Evolutionary conservation across 2,113 vertebrate genomes (phyloP), one percentile per base, ranked within the genome.

Genomic region (Merops nubicus): DNA sequence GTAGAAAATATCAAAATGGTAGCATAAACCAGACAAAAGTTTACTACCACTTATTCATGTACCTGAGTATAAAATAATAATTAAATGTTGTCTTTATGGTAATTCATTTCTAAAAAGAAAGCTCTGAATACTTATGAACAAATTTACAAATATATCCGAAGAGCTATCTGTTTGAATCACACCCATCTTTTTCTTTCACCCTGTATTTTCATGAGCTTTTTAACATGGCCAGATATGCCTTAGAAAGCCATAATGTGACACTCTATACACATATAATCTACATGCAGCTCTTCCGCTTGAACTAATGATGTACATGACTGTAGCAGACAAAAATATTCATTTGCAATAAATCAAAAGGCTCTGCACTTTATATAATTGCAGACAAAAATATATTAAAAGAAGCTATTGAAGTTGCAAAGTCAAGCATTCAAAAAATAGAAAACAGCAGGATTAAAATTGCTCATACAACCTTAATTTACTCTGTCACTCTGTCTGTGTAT

Each of bases 391-490:
- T 69, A 86, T 89, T 95, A 77, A 84, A 93, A 80, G 33, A 91
- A 62, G 11, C 28, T 89, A 84, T 94, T 91, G 81, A 91, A 31
- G 14, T 91, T 95, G 67, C 75, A 96, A 95, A 94, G 65, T 75
- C 78, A 95, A 93, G 48, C 95, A 92, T 89, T 94, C 53, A 88
- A 83, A 92, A 92, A 83, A 79, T 73, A 76, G 48, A 92, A 93
- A 79, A 73, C 15, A 3, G 4, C 28, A 62, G 59, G 92, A 92
- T 77, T 88, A 84, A 95, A 91, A 81, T 77, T 91, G 54, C 28
- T 94, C 67, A 88, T 77, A 67, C 57, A 91, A 91, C 28, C 80
- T 84, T 83, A 73, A 95, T 83, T 83, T 83, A 64, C 15, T 62
- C 54, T 68, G 15, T 34, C n/a, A 80, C 15, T 62, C 54, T 68